Conservation (phyloP, 2,888 invertebrate genomes). For the Spialia ferax region DNA sequence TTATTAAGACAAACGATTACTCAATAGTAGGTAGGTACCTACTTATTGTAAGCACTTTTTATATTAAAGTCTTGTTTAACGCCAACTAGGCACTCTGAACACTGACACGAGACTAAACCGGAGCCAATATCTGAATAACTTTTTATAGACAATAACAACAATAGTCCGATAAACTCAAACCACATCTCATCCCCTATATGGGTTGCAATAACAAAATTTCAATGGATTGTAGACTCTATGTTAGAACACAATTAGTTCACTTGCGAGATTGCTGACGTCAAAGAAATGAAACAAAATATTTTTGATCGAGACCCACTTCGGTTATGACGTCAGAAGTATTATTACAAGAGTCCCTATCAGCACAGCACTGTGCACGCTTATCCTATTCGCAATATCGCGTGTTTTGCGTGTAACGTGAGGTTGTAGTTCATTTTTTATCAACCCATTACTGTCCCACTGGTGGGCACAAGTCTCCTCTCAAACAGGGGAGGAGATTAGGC, state of each 20-base stretch:
- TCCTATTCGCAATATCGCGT: constrained; percentile 6
- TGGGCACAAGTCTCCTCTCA: too few species aligned
- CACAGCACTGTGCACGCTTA: neutral
- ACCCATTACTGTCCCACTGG: too few species aligned
- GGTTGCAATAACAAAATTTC: constrained; percentile 30
- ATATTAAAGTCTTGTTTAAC: neutral
- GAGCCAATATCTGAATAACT: constrained; percentile 22
- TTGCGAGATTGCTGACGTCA: constrained; percentile 21
- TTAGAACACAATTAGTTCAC: neutral
- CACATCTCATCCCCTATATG: constrained; percentile 14
- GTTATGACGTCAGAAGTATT: constrained; percentile 24
- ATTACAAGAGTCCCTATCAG: constrained; percentile 16
- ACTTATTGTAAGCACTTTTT: too few species aligned
- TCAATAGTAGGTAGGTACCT: too few species aligned
- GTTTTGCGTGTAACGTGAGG: neutral
- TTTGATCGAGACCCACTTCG: constrained; percentile 24
- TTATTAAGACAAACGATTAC: neutral
- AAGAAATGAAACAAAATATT: constrained; percentile 28
- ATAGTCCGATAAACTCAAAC: constrained; percentile 25
- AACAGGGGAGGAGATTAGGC: too few species aligned
- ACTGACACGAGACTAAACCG: constrained; percentile 34
- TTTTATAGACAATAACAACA: constrained; percentile 35
- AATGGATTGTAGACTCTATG: constrained; percentile 22
- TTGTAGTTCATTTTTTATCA: neutral
- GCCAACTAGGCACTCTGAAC: constrained; percentile 17